Percentiles rank a stretch among this genome's conserved stretches.
phyloP scores from a whole-genome alignment of 2,888 invertebrate genomes.

The Drosophila prostipennis region DNA sequence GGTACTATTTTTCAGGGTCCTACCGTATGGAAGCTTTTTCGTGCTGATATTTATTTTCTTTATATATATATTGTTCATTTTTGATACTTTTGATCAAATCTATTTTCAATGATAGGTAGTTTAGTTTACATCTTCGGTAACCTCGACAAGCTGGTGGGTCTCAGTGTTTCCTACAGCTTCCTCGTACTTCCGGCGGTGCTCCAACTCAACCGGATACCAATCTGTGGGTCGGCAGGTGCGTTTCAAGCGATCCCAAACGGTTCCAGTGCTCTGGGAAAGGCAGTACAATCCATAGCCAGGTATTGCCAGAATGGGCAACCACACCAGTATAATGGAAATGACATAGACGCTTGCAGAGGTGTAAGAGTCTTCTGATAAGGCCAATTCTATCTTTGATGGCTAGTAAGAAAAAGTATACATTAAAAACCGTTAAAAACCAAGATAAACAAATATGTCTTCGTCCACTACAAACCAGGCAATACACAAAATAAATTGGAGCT shows the following conservation, averaged over 20 bases:
- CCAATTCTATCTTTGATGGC: neutral
- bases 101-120: no score
- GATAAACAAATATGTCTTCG: no score
- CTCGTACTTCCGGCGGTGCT: conserved; percentile 1
- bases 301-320: conserved; percentile 71
- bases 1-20: no score
- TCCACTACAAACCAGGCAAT: conserved; percentile 44
- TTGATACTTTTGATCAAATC: no score
- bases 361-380: no score
- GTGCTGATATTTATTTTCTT: no score
- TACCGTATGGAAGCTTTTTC: no score
- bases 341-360: neutral
- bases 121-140: no score
- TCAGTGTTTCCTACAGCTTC: neutral
- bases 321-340: neutral
- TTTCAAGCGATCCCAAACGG: conserved; percentile 59
- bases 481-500: conserved; percentile 71
- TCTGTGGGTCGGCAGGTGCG: conserved; percentile 52
- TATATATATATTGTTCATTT: no score
- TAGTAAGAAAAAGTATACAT: neutral
- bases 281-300: conserved; percentile 76
- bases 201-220: conserved; percentile 82
- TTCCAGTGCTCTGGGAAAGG: conserved; percentile 70
- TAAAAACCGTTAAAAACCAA: no score
- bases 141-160: conserved; percentile 23